A percentile compares a stretch with the other conserved stretches of the same genome.
Evolutionary conservation across 1,140 invertebrate genomes (phyloP).

Genomic region (Drosophila ogumai): DNA sequence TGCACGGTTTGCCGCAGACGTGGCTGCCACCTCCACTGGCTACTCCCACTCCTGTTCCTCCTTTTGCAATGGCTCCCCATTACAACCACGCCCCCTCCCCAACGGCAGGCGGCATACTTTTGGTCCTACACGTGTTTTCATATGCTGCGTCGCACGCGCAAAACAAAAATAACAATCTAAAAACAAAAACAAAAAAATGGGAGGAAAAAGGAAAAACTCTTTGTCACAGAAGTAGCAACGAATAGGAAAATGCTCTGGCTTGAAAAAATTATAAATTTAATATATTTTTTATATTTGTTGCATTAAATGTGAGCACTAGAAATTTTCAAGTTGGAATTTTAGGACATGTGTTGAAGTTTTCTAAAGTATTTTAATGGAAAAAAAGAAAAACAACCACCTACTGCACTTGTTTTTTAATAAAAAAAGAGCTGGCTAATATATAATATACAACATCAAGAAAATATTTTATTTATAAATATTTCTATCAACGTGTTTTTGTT

Average conservation of each 20-base stretch:
- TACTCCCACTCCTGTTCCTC: not conserved
- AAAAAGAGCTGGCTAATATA: too few species aligned
- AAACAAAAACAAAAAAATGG: conserved; percentile 12
- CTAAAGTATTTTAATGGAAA: not conserved
- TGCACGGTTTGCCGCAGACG: conserved; percentile 76
- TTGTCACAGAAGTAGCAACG: not conserved
- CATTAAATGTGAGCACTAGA: not conserved
- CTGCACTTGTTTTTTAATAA: too few species aligned
- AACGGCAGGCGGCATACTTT: conserved; percentile 45
- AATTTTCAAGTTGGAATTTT: not conserved
- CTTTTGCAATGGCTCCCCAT: conserved; percentile 1
- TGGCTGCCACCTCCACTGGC: conserved; percentile 51
- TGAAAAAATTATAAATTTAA: not conserved
- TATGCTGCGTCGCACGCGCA: conserved; percentile 75
- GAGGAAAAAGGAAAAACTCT: conserved; percentile 4
- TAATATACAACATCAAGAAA: too few species aligned
- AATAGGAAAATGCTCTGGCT: conserved; percentile 23
- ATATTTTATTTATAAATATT: too few species aligned
- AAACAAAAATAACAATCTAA: conserved; percentile 50
- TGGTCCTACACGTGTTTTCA: conserved; percentile 67
- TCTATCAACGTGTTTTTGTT: too few species aligned
- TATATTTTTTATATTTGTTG: not conserved
- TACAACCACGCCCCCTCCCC: conserved; percentile 13
- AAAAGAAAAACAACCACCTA: too few species aligned
- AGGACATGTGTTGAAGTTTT: too few species aligned